These are phyloP conservation scores for Polietes domitor DNA, from an alignment of 2,888 invertebrate species.

Conservation along the genomic window DNA sequence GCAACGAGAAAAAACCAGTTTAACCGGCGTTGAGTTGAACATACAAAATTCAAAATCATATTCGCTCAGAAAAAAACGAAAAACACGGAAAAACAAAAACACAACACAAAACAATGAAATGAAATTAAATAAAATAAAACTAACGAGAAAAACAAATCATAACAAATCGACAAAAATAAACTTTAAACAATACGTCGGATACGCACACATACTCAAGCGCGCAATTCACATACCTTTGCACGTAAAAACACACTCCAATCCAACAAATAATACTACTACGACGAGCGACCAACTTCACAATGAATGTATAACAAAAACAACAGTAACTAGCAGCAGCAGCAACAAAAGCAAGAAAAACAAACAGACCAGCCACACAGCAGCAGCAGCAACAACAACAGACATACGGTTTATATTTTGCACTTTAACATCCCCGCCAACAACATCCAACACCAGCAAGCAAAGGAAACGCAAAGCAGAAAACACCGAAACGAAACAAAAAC, in stretches of 20 bases:
- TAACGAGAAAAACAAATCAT: constrained; percentile 1
- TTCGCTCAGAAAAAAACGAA: neutral
- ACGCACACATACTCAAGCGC: neutral
- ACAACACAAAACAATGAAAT: neutral
- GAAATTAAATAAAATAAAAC: neutral
- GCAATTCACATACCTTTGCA: neutral
- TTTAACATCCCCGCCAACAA: neutral
- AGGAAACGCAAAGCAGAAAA: neutral
- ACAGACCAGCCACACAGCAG: no score
- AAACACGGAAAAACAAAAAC: neutral
- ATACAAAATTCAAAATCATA: neutral
- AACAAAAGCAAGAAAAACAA: neutral
- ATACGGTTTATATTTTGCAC: neutral
- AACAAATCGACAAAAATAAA: constrained; percentile 24
- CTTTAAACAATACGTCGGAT: constrained; percentile 5
- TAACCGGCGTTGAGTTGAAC: constrained; percentile 31
- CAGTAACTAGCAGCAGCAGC: neutral
- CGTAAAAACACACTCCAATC: neutral
- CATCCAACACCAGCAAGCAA: neutral
- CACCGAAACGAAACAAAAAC: neutral
- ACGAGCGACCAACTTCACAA: neutral
- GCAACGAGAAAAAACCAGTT: constrained; percentile 18
- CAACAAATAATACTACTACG: neutral
- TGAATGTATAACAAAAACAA: neutral
- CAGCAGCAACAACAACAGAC: neutral